A percentile compares a stretch with the other conserved stretches of the same genome.
Evolutionary conservation across 2,888 invertebrate species (phyloP).

Genomic region (Salpingus planirostris): DNA sequence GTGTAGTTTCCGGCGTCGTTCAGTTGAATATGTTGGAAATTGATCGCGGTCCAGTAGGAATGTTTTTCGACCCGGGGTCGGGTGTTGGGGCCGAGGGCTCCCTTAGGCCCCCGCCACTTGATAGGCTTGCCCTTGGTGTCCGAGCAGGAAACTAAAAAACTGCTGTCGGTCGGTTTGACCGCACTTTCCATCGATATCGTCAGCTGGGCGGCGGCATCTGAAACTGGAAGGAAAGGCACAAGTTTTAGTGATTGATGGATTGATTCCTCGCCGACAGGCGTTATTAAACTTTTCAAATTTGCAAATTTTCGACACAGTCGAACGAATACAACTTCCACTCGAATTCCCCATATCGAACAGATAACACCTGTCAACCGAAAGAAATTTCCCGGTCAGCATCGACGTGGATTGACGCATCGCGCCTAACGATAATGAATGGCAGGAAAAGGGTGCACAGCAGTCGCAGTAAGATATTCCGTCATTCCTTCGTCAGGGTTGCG

Average conservation of each 20-base stretch:
- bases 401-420: no score
- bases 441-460: no score
- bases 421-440: no score
- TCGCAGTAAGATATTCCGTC: no score
- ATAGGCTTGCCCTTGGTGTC: slow-evolving; percentile 16
- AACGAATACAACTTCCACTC: no score
- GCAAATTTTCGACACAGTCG: not conserved
- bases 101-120: slow-evolving; percentile 18
- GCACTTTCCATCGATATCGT: slow-evolving; percentile 4
- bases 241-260: slow-evolving; percentile 1
- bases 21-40: slow-evolving; percentile 44
- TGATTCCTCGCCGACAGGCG: not conserved
- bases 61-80: slow-evolving; percentile 24
- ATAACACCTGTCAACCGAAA: no score
- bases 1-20: slow-evolving; percentile 51
- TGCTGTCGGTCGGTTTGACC: slow-evolving; percentile 8
- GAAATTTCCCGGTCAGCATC: no score
- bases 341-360: no score
- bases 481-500: no score
- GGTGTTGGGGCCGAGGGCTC: slow-evolving; percentile 22
- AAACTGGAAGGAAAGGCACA: slow-evolving; percentile 3
- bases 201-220: slow-evolving; percentile 5
- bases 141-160: slow-evolving; percentile 12
- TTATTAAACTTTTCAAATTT: slow-evolving; percentile 2
- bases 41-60: slow-evolving; percentile 28